phyloP scores from a whole-genome alignment of 2,888 invertebrate genomes.

The Hirtodrosophila trivittata region DNA sequence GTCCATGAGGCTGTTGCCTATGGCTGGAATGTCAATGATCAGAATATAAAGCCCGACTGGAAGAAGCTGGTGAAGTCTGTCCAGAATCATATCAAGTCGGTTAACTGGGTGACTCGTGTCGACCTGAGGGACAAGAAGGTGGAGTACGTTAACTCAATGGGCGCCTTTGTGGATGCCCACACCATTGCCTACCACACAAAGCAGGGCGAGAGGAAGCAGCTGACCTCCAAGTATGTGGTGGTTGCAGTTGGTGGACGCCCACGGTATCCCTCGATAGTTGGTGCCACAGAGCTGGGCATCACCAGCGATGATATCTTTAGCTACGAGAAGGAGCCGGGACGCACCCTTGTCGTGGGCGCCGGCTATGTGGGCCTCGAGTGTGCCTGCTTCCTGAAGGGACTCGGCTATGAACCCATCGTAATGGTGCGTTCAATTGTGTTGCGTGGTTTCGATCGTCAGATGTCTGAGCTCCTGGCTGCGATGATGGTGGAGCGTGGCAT shows the following conservation, averaged over 20 bases:
- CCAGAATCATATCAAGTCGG: conserved; percentile 95
- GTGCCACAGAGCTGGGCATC: conserved; percentile 92
- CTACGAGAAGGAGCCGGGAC: conserved; percentile 91
- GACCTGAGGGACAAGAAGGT: conserved; percentile 95
- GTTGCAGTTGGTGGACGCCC: conserved; percentile 96
- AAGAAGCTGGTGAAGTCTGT: conserved; percentile 89
- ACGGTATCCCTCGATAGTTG: conserved; percentile 92
- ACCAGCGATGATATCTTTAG: conserved; percentile 97
- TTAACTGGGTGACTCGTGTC: conserved; percentile 97
- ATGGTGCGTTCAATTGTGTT: conserved; percentile 94
- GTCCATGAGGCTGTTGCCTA: conserved; percentile 92
- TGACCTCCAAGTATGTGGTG: conserved; percentile 90
- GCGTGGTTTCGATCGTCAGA: conserved; percentile 96
- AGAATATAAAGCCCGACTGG: conserved; percentile 90
- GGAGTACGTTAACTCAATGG: conserved; percentile 92
- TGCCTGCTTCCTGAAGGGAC: conserved; percentile 94
- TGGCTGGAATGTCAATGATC: conserved; percentile 90
- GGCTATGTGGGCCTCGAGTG: conserved; percentile 97
- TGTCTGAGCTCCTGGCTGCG: conserved; percentile 90
- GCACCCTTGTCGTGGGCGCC: conserved; percentile 94
- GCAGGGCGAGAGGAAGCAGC: conserved; percentile 86
- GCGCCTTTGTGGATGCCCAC: conserved; percentile 90
- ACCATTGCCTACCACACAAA: conserved; percentile 89
- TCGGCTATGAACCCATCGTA: conserved; percentile 93
- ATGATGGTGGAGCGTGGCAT: conserved; percentile 92